These are phyloP conservation scores for Sturnira hondurensis DNA, from an alignment of 2,113 vertebrate species.

Conservation along the genomic window DNA sequence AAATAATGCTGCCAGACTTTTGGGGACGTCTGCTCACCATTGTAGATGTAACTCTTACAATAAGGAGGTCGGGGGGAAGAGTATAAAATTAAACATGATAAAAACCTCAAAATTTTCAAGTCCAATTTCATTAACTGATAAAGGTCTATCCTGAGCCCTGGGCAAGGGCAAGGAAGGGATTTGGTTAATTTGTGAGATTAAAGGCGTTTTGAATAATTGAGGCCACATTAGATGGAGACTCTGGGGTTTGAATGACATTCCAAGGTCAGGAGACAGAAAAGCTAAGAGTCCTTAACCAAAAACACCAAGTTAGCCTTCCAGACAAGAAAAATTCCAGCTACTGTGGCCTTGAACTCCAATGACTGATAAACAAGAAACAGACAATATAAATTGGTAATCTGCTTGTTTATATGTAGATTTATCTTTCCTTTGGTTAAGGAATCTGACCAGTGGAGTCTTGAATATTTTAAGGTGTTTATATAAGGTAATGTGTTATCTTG, in stretches of 20 bases:
- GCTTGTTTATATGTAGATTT: constrained; percentile 73
- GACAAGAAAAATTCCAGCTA: constrained; percentile 49
- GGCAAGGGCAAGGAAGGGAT: constrained; percentile 81
- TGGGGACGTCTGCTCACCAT: constrained; percentile 15
- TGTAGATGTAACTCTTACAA: constrained; percentile 64
- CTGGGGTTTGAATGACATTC: constrained; percentile 69
- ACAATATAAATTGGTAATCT: constrained; percentile 73
- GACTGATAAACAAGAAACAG: constrained; percentile 68
- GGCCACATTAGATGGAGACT: constrained; percentile 69
- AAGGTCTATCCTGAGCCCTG: constrained; percentile 79
- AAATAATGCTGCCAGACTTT: constrained; percentile 51
- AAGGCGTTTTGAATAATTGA: constrained; percentile 79
- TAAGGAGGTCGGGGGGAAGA: constrained; percentile 7
- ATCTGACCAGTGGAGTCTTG: constrained; percentile 73
- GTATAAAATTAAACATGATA: constrained; percentile 77
- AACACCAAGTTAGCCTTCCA: constrained; percentile 65
- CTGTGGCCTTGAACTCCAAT: constrained; percentile 61
- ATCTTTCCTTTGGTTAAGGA: constrained; percentile 73
- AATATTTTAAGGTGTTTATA: constrained; percentile 76
- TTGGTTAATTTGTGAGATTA: constrained; percentile 83
- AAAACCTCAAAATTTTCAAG: constrained; percentile 77
- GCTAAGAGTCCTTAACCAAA: constrained; percentile 63
- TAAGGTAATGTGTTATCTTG: constrained; percentile 76
- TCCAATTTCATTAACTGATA: constrained; percentile 86
- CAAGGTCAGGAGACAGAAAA: constrained; percentile 74